These are phyloP conservation scores for Hystrix brachyura DNA, from an alignment of 2,113 vertebrate genomes.

Conservation along the genomic window DNA sequence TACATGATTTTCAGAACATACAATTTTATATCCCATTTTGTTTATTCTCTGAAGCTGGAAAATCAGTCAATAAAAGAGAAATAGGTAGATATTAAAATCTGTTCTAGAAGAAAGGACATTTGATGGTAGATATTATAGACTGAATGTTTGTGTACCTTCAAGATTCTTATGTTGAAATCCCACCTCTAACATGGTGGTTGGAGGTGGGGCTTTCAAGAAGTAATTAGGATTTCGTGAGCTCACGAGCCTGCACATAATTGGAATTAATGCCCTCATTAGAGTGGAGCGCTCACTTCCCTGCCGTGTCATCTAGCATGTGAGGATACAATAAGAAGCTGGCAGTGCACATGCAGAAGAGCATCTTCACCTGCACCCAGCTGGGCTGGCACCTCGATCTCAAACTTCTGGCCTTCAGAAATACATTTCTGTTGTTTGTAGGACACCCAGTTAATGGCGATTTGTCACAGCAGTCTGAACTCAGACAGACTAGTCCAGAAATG, in stretches of 20 bases:
- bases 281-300: not conserved
- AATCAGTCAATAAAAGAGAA: slow-evolving; percentile 51
- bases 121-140: not conserved
- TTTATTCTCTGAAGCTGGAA: slow-evolving; percentile 20
- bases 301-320: not conserved
- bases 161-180: not conserved
- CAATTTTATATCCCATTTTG: not conserved
- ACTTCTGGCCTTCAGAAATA: not conserved
- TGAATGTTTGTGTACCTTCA: not conserved
- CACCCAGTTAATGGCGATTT: not conserved
- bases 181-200: not conserved
- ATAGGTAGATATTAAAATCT: not conserved
- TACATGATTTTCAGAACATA: slow-evolving; percentile 13
- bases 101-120: slow-evolving; percentile 38
- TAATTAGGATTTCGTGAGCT: not conserved
- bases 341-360: not conserved
- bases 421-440: not conserved
- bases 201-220: not conserved
- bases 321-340: no score
- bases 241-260: no score
- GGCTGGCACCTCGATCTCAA: not conserved
- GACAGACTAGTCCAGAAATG: not conserved
- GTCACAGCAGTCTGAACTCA: not conserved
- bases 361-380: not conserved
- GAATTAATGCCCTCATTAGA: not conserved